Evolutionary conservation across 2,888 invertebrate genomes (phyloP).

Genomic region (Lasioglossum morio): DNA sequence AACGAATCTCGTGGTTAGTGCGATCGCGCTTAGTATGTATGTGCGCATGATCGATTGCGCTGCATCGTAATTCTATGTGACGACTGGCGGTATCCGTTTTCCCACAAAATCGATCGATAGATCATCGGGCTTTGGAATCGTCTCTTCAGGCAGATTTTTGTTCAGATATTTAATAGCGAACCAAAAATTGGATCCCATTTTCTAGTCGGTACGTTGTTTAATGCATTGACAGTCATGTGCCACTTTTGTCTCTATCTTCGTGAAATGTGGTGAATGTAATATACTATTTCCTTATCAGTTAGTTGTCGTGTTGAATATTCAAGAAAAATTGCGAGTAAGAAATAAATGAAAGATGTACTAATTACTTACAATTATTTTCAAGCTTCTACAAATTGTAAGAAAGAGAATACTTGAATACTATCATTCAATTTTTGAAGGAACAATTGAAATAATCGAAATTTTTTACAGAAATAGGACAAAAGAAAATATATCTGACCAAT

Average conservation of each 20-base stretch:
- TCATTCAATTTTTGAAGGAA: neutral
- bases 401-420: neutral
- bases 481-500: neutral
- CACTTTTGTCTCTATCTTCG: neutral
- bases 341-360: too few species aligned
- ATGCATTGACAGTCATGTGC: neutral
- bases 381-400: neutral
- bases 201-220: neutral
- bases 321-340: neutral
- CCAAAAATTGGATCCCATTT: neutral
- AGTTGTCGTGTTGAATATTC: neutral
- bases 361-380: neutral
- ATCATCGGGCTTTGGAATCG: neutral
- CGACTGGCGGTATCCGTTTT: neutral
- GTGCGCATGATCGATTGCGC: neutral
- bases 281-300: neutral
- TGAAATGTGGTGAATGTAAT: neutral
- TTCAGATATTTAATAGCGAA: neutral
- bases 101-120: neutral
- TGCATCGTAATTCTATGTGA: neutral
- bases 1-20: neutral
- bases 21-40: conserved; percentile 14
- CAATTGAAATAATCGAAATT: neutral
- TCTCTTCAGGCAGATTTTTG: neutral
- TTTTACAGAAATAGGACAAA: neutral